Base-by-base conservation (phyloP, 2,888 invertebrate species). In the Tridacna crocea region DNA sequence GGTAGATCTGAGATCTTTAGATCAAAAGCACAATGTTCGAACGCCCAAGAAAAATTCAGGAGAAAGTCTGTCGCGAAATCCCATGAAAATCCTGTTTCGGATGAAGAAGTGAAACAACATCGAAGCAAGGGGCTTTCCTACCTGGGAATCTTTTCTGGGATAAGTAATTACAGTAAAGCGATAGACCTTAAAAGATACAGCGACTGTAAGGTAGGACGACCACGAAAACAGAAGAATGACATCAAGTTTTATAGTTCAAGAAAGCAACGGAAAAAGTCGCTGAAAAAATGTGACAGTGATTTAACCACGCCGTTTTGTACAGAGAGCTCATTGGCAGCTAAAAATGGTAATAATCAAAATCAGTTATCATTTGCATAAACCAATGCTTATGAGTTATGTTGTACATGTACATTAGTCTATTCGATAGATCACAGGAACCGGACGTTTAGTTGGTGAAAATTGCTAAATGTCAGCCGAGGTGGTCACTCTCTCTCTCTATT, bases 161-260 rank as follows among this genome's bases (percentile, higher is more conserved):
- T 60, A 17, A 73, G 73, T 22, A 60, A 60, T 36, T 73, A 60
- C 24, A 75, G 75, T 46, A 61, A 61, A 63, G 75, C 61, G 6
- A 75, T 75, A 47, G 75, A 75, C 46, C 24, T 75, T 3, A 75
- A 63, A 61, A 24, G 17, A 46, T 63, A 60, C 17, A 26, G 58
- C 27, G 75, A 61, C 8, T 24, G 60, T 10, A 75, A 75, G 36
- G 75, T 60, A 63, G 75, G 75, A 47, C 15, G 75, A 61, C 75
- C 75, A 13, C 17, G 63, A 63, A 75, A 75, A 36, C 60, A 26
- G 0, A 36, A 61, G 12, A n/a, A n/a, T 24, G 72, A 55, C 12
- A 17, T 60, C 17, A 26, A 36, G 58, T 13, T 27, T 15, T 60
- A 36, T 11, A 75, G 24, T 24, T 48, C 61, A 0, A 75, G 63